These are phyloP conservation scores for Laupala kohalensis DNA, from an alignment of 1,140 invertebrate genomes.

Conservation along the genomic window DNA sequence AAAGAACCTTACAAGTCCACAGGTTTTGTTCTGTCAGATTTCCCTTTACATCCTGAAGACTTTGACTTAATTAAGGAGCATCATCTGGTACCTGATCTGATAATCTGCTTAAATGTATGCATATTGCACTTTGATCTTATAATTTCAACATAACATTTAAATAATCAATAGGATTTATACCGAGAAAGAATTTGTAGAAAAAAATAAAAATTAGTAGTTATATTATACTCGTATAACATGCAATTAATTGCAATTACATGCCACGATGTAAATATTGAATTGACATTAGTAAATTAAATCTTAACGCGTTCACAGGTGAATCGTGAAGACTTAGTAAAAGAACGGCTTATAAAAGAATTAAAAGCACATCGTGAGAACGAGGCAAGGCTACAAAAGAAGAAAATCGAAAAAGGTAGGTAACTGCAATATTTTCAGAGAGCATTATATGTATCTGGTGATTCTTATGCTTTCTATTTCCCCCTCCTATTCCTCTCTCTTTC, in stretches of 20 bases:
- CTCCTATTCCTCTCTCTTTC: too few species aligned
- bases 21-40: constrained; percentile 40
- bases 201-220: too few species aligned
- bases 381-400: constrained; percentile 10
- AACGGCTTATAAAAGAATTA: constrained; percentile 13
- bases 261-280: too few species aligned
- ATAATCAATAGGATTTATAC: too few species aligned
- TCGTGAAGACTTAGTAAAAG: constrained; percentile 20
- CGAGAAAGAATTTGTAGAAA: too few species aligned
- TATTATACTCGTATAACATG: too few species aligned
- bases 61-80: constrained; percentile 31
- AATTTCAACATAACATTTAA: too few species aligned
- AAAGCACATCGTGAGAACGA: constrained; percentile 18
- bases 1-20: constrained; percentile 27
- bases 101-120: constrained; percentile 31
- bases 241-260: too few species aligned
- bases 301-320: constrained; percentile 5
- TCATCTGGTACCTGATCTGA: constrained; percentile 37
- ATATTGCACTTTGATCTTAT: constrained; percentile 25
- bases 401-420: constrained; percentile 7
- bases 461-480: too few species aligned
- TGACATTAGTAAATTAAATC: neutral
- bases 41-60: constrained; percentile 35
- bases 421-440: too few species aligned
- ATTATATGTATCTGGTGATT: too few species aligned